phyloP scores from a whole-genome alignment of 2,113 vertebrate species.

The Geothlypis trichas region DNA sequence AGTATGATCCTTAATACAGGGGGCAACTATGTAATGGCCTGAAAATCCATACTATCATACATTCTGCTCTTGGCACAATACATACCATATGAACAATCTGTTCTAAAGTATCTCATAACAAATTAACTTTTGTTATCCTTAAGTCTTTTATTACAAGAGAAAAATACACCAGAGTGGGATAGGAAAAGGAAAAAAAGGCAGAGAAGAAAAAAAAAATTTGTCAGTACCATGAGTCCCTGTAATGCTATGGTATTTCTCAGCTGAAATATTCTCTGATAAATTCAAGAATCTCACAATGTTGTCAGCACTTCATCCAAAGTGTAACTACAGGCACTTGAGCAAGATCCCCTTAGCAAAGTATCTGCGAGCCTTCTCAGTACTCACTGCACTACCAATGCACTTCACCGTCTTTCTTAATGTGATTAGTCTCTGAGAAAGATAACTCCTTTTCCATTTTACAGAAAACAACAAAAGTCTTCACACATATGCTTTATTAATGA shows the following conservation, averaged over 20 bases:
- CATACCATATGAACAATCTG: not conserved
- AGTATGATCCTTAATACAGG: not conserved
- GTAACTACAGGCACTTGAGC: not conserved
- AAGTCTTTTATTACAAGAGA: not conserved
- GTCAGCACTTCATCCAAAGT: not conserved
- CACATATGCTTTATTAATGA: accelerated
- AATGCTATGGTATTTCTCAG: not conserved
- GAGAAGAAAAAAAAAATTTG: not conserved
- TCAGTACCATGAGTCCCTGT: not conserved
- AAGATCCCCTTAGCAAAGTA: not conserved
- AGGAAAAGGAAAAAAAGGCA: not conserved
- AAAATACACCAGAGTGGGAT: not conserved
- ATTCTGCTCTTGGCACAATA: not conserved
- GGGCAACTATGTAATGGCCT: not conserved
- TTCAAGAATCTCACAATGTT: not conserved
- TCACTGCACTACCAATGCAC: not conserved
- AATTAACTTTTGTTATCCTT: not conserved
- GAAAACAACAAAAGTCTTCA: not conserved
- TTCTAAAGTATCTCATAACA: not conserved
- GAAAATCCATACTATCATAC: not conserved
- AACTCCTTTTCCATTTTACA: not conserved
- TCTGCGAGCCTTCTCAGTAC: not conserved
- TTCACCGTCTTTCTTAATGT: not conserved
- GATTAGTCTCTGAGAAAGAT: not conserved
- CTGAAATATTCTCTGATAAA: not conserved